phyloP scores from a whole-genome alignment of 1,140 invertebrate species.

The Macrostomum lignano region DNA sequence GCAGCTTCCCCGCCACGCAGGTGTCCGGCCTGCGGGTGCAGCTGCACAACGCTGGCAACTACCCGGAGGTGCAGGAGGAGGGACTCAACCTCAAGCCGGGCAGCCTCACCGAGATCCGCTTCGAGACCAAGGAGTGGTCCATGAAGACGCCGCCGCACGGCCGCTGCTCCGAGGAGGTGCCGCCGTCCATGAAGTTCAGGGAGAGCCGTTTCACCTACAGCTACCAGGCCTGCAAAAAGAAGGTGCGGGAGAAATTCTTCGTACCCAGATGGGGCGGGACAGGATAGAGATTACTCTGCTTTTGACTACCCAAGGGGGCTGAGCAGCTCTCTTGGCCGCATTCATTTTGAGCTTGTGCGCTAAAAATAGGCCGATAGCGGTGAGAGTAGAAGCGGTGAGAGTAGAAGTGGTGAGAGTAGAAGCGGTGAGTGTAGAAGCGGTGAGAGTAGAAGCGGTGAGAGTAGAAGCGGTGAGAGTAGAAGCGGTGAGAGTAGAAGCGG shows the following conservation, averaged over 20 bases:
- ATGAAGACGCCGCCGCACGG: constrained; percentile 2
- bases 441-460: no score
- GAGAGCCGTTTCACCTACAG: not conserved
- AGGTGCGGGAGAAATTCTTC: not conserved
- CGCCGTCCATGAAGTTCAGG: not conserved
- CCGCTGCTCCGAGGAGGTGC: not conserved
- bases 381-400: no score
- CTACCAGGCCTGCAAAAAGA: not conserved
- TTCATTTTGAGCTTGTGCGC: no score
- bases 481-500: no score
- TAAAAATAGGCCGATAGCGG: no score
- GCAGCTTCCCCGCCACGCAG: not conserved
- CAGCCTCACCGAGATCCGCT: not conserved
- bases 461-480: no score
- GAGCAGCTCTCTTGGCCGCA: no score
- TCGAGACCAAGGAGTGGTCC: not conserved
- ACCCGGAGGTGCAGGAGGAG: not conserved
- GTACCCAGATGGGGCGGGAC: no score
- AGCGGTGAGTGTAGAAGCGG: no score
- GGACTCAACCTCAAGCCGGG: not conserved
- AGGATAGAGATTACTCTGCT: no score
- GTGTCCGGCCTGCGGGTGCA: not conserved
- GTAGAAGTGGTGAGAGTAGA: no score
- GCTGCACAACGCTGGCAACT: not conserved
- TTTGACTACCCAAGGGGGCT: no score